Conservation (phyloP, 2,113 vertebrate species). For the Cinclus mexicanus region DNA sequence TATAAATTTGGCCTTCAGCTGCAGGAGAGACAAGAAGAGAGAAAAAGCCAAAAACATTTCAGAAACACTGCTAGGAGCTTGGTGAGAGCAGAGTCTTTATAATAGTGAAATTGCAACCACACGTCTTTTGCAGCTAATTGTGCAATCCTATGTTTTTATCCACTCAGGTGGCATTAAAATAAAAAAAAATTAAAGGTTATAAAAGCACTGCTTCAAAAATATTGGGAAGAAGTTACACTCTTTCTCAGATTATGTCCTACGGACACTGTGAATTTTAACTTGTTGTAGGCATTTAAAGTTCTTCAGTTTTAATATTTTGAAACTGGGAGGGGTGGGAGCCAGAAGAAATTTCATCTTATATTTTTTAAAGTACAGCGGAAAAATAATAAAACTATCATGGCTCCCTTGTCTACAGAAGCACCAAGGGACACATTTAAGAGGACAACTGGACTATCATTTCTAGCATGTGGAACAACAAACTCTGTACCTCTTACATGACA, state of each 20-base stretch:
- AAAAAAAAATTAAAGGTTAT: neutral
- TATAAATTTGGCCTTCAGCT: neutral
- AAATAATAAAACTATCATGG: neutral
- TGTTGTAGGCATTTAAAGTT: neutral
- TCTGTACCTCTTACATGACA: neutral
- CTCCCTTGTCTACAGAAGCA: neutral
- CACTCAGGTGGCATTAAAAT: neutral
- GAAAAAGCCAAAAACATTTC: neutral
- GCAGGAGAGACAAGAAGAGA: neutral
- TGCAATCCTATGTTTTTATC: neutral
- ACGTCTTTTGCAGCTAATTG: neutral
- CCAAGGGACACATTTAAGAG: neutral
- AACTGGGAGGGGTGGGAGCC: neutral
- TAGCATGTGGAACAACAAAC: neutral
- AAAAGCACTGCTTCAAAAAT: neutral
- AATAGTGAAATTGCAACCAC: neutral
- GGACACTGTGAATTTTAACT: neutral
- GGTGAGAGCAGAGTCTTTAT: neutral
- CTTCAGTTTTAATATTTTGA: neutral
- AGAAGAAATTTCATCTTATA: neutral
- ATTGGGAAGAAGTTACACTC: neutral
- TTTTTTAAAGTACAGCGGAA: neutral
- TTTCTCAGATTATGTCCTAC: neutral
- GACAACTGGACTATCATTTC: neutral
- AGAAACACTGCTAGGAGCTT: neutral